A percentile compares a stretch with the other conserved stretches of the same genome.
Evolutionary conservation across 2,797 vertebrate genomes (phyloP).

Genomic region (Cossypha heuglini): DNA sequence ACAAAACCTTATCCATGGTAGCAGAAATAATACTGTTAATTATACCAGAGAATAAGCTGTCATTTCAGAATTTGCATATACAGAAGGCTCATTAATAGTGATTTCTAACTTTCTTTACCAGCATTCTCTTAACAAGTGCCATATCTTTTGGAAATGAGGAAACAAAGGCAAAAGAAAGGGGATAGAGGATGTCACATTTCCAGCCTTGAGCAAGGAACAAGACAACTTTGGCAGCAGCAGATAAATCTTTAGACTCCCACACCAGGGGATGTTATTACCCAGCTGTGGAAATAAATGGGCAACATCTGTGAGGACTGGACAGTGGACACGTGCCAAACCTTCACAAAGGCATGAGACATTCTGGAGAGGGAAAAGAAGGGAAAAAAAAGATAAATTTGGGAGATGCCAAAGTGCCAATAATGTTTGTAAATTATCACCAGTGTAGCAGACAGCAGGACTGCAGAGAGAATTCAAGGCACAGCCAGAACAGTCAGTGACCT

Average conservation of each 20-base stretch:
- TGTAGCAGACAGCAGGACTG: not conserved
- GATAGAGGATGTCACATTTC: not conserved
- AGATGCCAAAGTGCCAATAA: not conserved
- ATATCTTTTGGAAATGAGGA: not conserved
- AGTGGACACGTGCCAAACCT: not conserved
- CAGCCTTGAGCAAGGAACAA: not conserved
- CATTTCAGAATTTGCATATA: slow-evolving; percentile 15
- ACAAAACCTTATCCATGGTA: not conserved
- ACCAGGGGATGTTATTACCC: not conserved
- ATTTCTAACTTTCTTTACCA: slow-evolving; percentile 2
- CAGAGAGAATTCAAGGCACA: not conserved
- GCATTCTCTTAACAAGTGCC: not conserved
- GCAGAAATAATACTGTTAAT: slow-evolving; percentile 26
- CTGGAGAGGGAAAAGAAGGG: not conserved
- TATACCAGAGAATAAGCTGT: not conserved
- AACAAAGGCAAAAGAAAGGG: not conserved
- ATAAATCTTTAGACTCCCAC: not conserved
- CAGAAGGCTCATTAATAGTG: not conserved
- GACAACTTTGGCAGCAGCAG: not conserved
- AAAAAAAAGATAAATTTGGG: not conserved
- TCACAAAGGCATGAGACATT: not conserved
- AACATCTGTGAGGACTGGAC: not conserved
- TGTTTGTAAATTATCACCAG: not conserved
- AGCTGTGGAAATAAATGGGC: not conserved
- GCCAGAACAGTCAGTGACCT: slow-evolving; percentile 17